Evolutionary conservation across 1,140 invertebrate genomes (phyloP), one percentile per base, ranked within the genome.

Genomic region (Dreissena rostriformis): DNA sequence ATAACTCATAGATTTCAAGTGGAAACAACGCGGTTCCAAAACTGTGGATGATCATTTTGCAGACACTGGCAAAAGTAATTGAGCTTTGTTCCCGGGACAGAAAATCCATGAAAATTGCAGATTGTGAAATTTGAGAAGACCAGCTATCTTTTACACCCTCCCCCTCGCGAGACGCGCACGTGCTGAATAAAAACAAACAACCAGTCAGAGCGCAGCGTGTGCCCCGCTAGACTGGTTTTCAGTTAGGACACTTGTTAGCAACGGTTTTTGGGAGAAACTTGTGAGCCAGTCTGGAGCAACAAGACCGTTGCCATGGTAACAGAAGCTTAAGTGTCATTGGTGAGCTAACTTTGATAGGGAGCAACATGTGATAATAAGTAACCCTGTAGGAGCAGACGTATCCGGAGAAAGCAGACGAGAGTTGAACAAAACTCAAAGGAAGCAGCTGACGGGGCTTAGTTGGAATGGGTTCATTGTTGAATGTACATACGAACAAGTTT

Each of bases 221-320:
- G 80, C 80, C 61, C 5, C 52, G 29, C 15, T 52, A 65, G 70
- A 65, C 57, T 65, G 71, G 57, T 57, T 52, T 49, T 66, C 67
- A 49, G 71, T 74, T 82, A 6, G 80, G 80, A 49, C 80, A 82
- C 80, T 82, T 82, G 80, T 82, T 82, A 74, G 72, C 72, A 65
- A 75, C 67, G 75, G 74, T 82, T 71, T 82, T 82, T 75, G 14
- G 39, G 39, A 39, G 39, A 39, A 39, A 39, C 39, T 39, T 39
- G 2, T 82, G 70, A 49, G 57, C 80, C 72, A 82, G 80, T 74
- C 80, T 74, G 80, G 80, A 82, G 70, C 80, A 75, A 29, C 57
- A 75, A 75, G 72, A 82, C 80, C 80, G 80, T 82, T 75, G 26
- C 80, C 72, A 67, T 82, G 72, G 80, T 57, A 82, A 82, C 80